Conservation (phyloP, 2,113 vertebrate genomes). For the Arenaria interpres region DNA sequence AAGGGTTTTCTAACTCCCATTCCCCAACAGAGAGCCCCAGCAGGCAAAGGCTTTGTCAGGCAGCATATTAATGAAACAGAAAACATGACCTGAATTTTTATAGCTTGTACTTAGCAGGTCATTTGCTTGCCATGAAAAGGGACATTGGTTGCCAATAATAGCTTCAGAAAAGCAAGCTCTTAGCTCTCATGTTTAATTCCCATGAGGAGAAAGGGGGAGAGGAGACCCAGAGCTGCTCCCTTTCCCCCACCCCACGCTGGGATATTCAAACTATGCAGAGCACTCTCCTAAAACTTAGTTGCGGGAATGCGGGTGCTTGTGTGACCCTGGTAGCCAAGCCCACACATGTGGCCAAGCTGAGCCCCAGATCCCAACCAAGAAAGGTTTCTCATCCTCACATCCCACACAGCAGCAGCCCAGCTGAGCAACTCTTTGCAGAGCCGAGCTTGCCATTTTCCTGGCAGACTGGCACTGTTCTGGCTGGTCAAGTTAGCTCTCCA, state of each 20-base stretch:
- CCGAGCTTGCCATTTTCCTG: background rate
- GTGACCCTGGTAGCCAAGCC: background rate
- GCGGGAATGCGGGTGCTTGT: background rate
- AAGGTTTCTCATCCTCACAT: background rate
- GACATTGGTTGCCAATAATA: conserved; percentile 48
- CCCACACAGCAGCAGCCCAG: background rate
- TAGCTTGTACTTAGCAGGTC: conserved; percentile 59
- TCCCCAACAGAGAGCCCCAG: conserved; percentile 46
- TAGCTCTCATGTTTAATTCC: conserved; percentile 45
- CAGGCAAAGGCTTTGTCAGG: conserved; percentile 53
- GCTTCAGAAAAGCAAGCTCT: conserved; percentile 44
- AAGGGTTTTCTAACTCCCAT: conserved; percentile 45
- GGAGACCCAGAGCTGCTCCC: background rate
- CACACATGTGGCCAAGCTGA: background rate
- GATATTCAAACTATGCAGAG: background rate
- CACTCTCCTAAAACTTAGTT: background rate
- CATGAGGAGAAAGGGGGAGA: background rate
- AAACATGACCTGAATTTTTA: conserved; percentile 68
- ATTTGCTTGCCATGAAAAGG: conserved; percentile 60
- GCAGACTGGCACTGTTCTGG: background rate
- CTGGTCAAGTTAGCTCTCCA: background rate
- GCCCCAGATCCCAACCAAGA: background rate
- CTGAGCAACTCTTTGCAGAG: background rate
- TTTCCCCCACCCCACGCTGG: background rate
- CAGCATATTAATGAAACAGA: conserved; percentile 66